Evolutionary conservation across 1,140 invertebrate species (phyloP).

Genomic region (Plutomurus gul): DNA sequence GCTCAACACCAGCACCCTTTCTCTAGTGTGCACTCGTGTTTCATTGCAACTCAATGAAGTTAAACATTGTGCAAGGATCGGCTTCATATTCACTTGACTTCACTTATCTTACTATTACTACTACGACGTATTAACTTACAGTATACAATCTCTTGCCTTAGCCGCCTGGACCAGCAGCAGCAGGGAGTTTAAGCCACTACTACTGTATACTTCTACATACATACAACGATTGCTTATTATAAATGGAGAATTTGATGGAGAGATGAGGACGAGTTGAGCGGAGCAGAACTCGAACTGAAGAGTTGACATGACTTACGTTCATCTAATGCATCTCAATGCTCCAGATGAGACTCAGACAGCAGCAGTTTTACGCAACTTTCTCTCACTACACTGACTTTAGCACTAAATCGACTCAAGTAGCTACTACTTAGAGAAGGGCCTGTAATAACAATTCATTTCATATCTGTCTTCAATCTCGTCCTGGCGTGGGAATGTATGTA

Average conservation of each 20-base stretch:
- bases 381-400: neutral
- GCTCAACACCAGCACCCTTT: neutral
- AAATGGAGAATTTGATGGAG: neutral
- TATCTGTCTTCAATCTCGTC: neutral
- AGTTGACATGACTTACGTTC: neutral
- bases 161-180: too few relatives aligned
- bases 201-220: too few relatives aligned
- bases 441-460: neutral
- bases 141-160: too few relatives aligned
- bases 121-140: too few relatives aligned
- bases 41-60: too few relatives aligned
- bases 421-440: neutral
- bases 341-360: neutral
- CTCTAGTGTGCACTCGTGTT: too few relatives aligned
- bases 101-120: too few relatives aligned
- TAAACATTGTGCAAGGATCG: too few relatives aligned
- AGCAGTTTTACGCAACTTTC: neutral
- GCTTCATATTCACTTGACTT: too few relatives aligned
- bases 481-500: neutral
- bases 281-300: neutral
- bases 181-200: too few relatives aligned
- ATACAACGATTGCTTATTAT: too few relatives aligned
- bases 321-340: neutral
- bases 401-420: neutral
- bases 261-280: neutral